Evolutionary conservation across 2,888 invertebrate genomes (phyloP), one percentile per base, ranked within the genome.

Genomic region (Norana najaformis): DNA sequence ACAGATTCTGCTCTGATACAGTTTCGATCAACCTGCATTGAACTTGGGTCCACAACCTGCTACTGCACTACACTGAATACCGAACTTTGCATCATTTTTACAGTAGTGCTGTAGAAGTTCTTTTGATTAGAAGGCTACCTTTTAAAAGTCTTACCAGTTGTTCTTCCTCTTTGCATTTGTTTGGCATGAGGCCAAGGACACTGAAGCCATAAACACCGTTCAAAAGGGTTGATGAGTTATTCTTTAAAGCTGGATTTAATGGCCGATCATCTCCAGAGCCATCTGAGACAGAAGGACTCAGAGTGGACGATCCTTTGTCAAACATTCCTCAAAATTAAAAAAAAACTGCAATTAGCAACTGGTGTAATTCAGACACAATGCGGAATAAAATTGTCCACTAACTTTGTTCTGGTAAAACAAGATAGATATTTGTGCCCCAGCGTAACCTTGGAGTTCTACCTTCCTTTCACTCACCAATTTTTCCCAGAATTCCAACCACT

Each of bases 251-350:
- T 8, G 89, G 85, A 69, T 83, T 83, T 6, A 89, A 83, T n/a
- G 89, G 89, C 38, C 85, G 35, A 37, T 89, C 89, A 41, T 39
- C 85, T n/a, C 6, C 85, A 85, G 35, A 85, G 37, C 23, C 85
- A 35, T 35, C 14, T 85, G 36, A 34, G 14, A 36, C 36, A 85
- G 85, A 85, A 36, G 85, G 85, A 85, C 37, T 85, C 14, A 5
- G 37, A n/a, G 36, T 36, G 82, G 34, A 30, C 14, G 82, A 82
- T 4, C 13, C 34, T 34, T 82, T 82, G 37, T 36, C 85, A 85
- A 85, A 85, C 35, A 37, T 20, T 36, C 85, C 85, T 85, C 37
- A 85, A 85, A 85, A 18, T 37, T 35, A 85, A 35, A 85, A 36
- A 85, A 69, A 8, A 69, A n/a, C 69, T 69, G 69, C 69, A 69